Conservation (phyloP, 2,797 vertebrate species). For the Netta rufina region DNA sequence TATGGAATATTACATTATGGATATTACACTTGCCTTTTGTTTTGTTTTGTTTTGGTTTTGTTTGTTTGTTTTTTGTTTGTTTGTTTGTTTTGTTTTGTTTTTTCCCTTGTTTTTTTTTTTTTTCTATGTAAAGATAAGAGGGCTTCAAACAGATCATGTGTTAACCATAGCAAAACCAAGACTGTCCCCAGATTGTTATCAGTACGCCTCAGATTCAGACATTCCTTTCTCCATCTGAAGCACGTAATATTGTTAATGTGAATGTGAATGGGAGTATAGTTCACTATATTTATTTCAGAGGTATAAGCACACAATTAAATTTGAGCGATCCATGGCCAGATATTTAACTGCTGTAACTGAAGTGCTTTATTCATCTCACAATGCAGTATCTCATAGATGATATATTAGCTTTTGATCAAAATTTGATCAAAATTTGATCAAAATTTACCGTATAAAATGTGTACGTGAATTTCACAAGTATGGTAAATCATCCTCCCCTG, state of each 20-base stretch:
- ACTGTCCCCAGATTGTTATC: not conserved
- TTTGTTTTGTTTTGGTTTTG: no score
- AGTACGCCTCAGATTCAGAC: not conserved
- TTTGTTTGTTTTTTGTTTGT: no score
- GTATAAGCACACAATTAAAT: not conserved
- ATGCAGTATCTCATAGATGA: not conserved
- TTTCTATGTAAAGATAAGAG: not conserved
- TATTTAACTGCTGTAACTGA: not conserved
- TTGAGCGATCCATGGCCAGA: not conserved
- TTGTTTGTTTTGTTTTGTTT: no score
- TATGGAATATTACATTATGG: not conserved
- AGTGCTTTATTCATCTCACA: not conserved
- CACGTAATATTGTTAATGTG: not conserved
- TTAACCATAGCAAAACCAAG: not conserved
- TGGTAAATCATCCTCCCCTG: not conserved
- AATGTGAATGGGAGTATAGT: not conserved
- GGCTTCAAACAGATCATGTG: not conserved
- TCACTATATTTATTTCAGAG: not conserved
- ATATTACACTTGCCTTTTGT: not conserved
- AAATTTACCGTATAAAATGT: not conserved
- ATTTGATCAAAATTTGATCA: no score
- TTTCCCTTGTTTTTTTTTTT: not conserved
- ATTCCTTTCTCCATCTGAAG: not conserved
- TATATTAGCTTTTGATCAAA: not conserved
- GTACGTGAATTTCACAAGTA: not conserved